phyloP scores from a whole-genome alignment of 2,113 vertebrate species.

The Megaleporinus macrocephalus region DNA sequence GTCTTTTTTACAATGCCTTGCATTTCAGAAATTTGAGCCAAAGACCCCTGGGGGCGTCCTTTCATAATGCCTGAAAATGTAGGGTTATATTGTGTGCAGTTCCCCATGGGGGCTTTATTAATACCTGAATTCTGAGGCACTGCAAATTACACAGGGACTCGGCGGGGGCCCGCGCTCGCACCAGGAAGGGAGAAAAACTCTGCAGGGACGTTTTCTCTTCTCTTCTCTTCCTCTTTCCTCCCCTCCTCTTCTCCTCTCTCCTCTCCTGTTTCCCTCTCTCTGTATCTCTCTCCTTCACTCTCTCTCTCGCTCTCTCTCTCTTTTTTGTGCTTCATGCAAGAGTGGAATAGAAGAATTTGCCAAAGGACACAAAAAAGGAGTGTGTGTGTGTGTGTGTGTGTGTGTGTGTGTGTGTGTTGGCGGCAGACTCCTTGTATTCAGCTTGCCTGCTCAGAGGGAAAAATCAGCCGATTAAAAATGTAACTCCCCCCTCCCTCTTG shows the following conservation, averaged over 20 bases:
- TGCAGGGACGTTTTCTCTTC: conserved; percentile 91
- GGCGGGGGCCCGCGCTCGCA: conserved; percentile 94
- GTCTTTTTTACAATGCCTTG: conserved; percentile 99
- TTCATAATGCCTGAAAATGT: conserved; percentile 99
- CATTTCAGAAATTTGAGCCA: conserved; percentile 99
- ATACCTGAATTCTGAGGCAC: conserved; percentile 99
- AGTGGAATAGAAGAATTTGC: conserved; percentile 99
- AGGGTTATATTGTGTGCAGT: conserved; percentile 99
- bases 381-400: conserved; percentile 78
- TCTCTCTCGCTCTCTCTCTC: conserved; percentile 62
- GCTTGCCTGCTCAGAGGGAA: conserved; percentile 91
- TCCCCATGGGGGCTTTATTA: conserved; percentile 99
- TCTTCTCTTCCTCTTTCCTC: conserved; percentile 56
- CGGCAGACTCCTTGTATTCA: conserved; percentile 91
- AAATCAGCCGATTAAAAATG: conserved; percentile 90
- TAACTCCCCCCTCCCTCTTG: conserved; percentile 74
- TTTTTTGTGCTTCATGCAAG: conserved; percentile 91
- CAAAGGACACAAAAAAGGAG: conserved; percentile 91
- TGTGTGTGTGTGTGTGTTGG: conserved; percentile 83
- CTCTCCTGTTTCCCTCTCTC: conserved; percentile 21
- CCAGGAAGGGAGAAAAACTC: conserved; percentile 99
- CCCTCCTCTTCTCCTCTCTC: conserved; percentile 60
- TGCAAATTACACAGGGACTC: conserved; percentile 99
- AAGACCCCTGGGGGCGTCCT: conserved; percentile 99
- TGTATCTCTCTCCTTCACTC: conserved; percentile 58